phyloP scores from a whole-genome alignment of 2,797 vertebrate species.

The Euphonia xanthogaster region DNA sequence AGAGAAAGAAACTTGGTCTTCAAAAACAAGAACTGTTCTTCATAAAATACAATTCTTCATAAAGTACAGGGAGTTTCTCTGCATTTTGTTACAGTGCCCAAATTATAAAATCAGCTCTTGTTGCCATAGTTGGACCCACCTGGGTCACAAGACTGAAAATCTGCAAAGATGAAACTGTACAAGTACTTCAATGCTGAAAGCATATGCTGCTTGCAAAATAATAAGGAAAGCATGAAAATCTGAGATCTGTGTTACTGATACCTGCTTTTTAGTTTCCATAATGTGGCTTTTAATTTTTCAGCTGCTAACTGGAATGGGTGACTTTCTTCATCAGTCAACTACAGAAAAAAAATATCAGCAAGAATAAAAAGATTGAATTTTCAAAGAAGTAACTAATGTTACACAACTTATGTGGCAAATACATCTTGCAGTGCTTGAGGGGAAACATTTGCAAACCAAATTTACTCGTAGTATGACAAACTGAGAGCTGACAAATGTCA shows the following conservation, averaged over 20 bases:
- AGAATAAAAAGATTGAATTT: neutral
- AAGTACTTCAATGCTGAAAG: neutral
- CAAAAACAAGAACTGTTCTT: neutral
- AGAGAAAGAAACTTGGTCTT: neutral
- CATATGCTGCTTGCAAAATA: neutral
- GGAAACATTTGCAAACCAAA: neutral
- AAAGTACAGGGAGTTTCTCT: neutral
- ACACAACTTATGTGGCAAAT: neutral
- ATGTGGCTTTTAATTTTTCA: slow-evolving; percentile 31
- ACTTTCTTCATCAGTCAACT: slow-evolving; percentile 8
- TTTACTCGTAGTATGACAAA: neutral
- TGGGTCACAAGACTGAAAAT: neutral
- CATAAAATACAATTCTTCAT: neutral
- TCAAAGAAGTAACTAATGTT: neutral
- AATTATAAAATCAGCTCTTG: neutral
- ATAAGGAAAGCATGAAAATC: neutral
- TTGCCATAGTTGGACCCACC: neutral
- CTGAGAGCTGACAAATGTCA: neutral
- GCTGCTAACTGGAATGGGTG: slow-evolving; percentile 18
- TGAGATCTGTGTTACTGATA: neutral
- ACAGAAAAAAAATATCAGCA: neutral
- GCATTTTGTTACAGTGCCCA: neutral
- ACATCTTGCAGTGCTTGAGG: neutral
- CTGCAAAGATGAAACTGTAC: neutral
- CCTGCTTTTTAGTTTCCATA: slow-evolving; percentile 4